Base-by-base conservation (phyloP, 2,797 vertebrate species). In the Cyclura pinguis region DNA sequence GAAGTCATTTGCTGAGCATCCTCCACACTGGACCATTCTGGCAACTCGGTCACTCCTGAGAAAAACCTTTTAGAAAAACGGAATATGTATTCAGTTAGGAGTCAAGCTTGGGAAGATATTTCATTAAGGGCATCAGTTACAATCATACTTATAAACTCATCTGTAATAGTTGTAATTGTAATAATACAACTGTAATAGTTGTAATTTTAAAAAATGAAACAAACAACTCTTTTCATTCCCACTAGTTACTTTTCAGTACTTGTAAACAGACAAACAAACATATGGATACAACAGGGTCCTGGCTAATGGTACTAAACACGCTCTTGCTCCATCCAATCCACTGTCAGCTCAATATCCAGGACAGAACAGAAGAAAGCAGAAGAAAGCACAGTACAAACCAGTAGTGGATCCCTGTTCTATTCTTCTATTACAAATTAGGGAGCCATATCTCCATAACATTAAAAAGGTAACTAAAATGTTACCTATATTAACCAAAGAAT, bases 11-110 rank as follows among this genome's bases (percentile, higher is more conserved):
- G 98, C 98, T 90, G 98, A 98, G 94, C 98, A 98, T 87, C 98
- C 98, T 94, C 98, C 98, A 47, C 97, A 97, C 93, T 98, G 97
- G 84, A 98, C 98, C 98, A 98, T 98, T 92, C 98, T 97, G 92
- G 98, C 97, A 93, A 98, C 98, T 6, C 98, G 97, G 72, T 98
- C 98, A 76, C 98, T 98, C 96, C 98, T 98, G 67, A 98, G 97
- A 95, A 98, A 98, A 24, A 98, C 98, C 98, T 98, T 95, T 84
- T 32, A 84, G 77, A 85, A 92, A 27, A 1, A 55, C 55, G 84
- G 80, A 88, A 89, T 29, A 42, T 55, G 32, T 2, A 88, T 83
- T 96, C 32, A 69, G 10, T 69, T 94, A 96, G 87, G 50, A 74
- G 27, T 6, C 22, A 57, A 74, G 6, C 9, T 9, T 13, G 18